A percentile compares a stretch with the other conserved stretches of the same genome.
phyloP scores from a whole-genome alignment of 2,797 vertebrate genomes.

The Ptychadena robeensis region DNA sequence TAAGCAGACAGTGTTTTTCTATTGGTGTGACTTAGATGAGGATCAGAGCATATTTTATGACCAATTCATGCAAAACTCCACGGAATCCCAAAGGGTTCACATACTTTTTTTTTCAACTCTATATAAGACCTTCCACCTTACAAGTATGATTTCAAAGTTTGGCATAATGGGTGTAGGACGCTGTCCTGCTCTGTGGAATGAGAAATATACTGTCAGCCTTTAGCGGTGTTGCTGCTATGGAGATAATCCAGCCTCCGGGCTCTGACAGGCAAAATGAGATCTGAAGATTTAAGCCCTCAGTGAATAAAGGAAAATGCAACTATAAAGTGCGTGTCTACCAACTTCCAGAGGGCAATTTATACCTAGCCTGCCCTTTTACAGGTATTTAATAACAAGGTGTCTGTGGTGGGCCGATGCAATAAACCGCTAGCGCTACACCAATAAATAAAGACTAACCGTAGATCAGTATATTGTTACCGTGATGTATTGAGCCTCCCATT shows the following conservation, averaged over 20 bases:
- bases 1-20: too few species aligned
- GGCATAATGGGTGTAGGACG: not conserved
- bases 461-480: not conserved
- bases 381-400: slow-evolving; percentile 33
- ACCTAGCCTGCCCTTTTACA: slow-evolving; percentile 25
- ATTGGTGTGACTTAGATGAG: too few species aligned
- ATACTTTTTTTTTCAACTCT: too few species aligned
- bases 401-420: slow-evolving; percentile 33
- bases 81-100: too few species aligned
- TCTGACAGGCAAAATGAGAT: slow-evolving; percentile 39
- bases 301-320: slow-evolving; percentile 40
- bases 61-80: too few species aligned
- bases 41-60: too few species aligned
- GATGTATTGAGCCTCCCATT: not conserved
- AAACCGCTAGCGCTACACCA: slow-evolving; percentile 7
- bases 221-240: slow-evolving; percentile 40
- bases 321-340: slow-evolving; percentile 33
- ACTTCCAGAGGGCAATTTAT: slow-evolving; percentile 40
- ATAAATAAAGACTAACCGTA: slow-evolving; percentile 18
- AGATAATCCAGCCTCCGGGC: slow-evolving; percentile 28
- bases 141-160: not conserved
- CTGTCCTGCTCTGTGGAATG: slow-evolving; percentile 8
- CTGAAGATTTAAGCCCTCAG: slow-evolving; percentile 29
- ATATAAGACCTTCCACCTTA: not conserved
- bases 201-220: slow-evolving; percentile 1